A percentile compares a stretch with the other conserved stretches of the same genome.
Conservation (phyloP, 2,113 vertebrate species). For the Osmerus mordax region DNA sequence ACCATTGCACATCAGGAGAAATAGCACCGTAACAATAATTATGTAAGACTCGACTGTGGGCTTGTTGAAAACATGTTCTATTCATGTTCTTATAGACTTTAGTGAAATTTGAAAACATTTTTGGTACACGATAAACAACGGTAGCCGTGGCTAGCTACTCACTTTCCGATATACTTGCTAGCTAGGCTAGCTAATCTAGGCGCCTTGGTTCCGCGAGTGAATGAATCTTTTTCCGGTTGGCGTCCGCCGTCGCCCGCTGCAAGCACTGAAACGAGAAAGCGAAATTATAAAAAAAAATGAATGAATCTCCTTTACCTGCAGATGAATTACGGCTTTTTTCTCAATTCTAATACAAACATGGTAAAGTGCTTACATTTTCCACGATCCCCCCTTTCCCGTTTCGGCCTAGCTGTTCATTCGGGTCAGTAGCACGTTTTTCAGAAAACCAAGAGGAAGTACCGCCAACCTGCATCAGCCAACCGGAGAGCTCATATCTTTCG, state of each 20-base stretch:
- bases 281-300: not conserved
- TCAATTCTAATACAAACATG: not conserved
- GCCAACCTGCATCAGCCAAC: conserved; percentile 8
- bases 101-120: no score
- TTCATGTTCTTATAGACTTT: no score
- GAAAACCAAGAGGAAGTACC: conserved; percentile 1
- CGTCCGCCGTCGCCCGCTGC: not conserved
- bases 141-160: not conserved
- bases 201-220: conserved; percentile 1
- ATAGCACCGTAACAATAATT: no score
- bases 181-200: not conserved
- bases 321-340: not conserved
- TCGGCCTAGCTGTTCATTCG: not conserved
- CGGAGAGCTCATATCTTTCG: not conserved
- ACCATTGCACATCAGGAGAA: no score
- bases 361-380: not conserved
- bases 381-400: not conserved
- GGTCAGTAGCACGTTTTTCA: conserved; percentile 5
- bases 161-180: not conserved
- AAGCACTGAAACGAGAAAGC: not conserved
- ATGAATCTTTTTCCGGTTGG: not conserved
- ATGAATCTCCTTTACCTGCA: not conserved
- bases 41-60: no score
- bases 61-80: no score
- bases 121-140: not conserved